Conservation (phyloP, 2,113 vertebrate genomes). For the Leptobrachium ailaonicum region DNA sequence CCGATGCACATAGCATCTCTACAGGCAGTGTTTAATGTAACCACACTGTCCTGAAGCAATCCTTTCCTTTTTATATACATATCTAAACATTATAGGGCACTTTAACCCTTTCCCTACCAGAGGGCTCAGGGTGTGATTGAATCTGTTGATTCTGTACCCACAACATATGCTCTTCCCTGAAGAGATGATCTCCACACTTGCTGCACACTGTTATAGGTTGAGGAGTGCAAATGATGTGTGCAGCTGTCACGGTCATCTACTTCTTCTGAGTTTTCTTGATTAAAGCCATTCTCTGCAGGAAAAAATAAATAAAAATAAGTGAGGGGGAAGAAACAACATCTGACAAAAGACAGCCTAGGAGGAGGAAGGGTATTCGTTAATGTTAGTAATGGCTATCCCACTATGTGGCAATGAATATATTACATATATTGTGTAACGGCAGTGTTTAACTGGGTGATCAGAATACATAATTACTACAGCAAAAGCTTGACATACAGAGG, state of each 20-base stretch:
- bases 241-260: conserved; percentile 63
- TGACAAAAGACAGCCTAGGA: too few species aligned
- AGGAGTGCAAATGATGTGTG: not conserved
- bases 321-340: fast-evolving
- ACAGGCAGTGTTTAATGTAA: conserved; percentile 12
- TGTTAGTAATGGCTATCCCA: too few species aligned
- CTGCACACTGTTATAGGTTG: conserved; percentile 9
- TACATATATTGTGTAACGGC: too few species aligned
- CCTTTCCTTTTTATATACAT: conserved; percentile 23
- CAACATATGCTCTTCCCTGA: conserved; percentile 35
- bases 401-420: too few species aligned
- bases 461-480: too few species aligned
- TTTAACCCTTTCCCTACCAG: conserved; percentile 39
- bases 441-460: too few species aligned
- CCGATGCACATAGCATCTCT: not conserved
- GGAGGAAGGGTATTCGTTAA: too few species aligned
- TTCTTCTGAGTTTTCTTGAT: conserved; percentile 99
- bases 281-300: conserved; percentile 92
- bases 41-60: conserved; percentile 32
- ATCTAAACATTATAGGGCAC: conserved; percentile 13
- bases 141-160: conserved; percentile 5
- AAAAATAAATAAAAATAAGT: conserved; percentile 40
- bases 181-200: conserved; percentile 7
- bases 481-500: too few species aligned
- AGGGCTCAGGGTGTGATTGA: conserved; percentile 25